Evolutionary conservation across 2,797 vertebrate genomes (phyloP).

Genomic region (Fistularia commersonii): DNA sequence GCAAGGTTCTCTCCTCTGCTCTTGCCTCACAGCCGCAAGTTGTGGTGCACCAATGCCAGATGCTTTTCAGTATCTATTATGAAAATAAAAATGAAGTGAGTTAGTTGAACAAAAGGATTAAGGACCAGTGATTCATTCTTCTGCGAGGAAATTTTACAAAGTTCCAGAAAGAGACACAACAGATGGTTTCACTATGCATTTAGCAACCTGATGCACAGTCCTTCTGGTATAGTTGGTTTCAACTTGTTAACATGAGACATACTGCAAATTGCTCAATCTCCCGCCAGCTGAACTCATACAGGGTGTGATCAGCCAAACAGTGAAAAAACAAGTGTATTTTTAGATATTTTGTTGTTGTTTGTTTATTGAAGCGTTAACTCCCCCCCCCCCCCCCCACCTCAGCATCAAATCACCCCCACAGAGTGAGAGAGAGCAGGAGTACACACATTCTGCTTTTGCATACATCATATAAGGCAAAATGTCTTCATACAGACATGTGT

Average conservation of each 20-base stretch:
- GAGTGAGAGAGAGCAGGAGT: conserved; percentile 28
- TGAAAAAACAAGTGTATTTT: conserved; percentile 38
- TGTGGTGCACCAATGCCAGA: conserved; percentile 22
- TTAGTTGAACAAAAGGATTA: too few relatives aligned
- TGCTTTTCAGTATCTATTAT: conserved; percentile 33
- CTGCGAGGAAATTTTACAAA: conserved; percentile 17
- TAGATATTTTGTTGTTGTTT: conserved; percentile 45
- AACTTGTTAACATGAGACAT: conserved; percentile 44
- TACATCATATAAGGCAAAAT: too few relatives aligned
- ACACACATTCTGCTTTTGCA: too few relatives aligned
- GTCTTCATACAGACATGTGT: neutral
- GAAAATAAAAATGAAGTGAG: neutral
- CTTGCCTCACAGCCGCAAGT: conserved; percentile 18
- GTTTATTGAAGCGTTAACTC: conserved; percentile 52
- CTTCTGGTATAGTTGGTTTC: conserved; percentile 49
- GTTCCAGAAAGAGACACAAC: conserved; percentile 38
- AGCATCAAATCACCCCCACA: conserved; percentile 51
- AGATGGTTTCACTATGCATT: conserved; percentile 53
- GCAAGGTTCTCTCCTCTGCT: conserved; percentile 49
- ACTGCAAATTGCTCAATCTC: conserved; percentile 54
- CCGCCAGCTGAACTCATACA: conserved; percentile 37
- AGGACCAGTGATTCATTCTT: neutral
- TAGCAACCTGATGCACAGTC: conserved; percentile 33
- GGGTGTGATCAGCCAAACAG: conserved; percentile 51
- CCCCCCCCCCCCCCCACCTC: conserved; percentile 34